Conservation (phyloP, 2,888 invertebrate genomes). For the Stenodema calcarata region DNA sequence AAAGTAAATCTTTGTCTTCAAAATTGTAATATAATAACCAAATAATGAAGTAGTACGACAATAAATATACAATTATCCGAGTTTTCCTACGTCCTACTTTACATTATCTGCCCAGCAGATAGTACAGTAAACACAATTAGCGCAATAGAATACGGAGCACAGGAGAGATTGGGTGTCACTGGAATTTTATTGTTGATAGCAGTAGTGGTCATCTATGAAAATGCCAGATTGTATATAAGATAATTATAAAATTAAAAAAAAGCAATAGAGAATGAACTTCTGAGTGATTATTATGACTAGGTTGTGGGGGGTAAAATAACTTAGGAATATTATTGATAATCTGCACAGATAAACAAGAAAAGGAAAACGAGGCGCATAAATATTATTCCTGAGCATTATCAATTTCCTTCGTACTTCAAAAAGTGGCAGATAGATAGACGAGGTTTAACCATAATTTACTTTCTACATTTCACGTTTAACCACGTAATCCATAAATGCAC, state of each 20-base stretch:
- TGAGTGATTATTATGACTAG: conserved; percentile 19
- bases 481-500: conserved; percentile 5
- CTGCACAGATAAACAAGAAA: conserved; percentile 10
- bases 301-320: conserved; percentile 22
- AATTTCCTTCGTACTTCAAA: neutral
- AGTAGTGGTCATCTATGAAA: neutral
- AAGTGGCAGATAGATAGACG: neutral
- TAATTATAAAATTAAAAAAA: conserved; percentile 5
- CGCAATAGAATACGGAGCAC: neutral
- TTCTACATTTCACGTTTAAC: neutral
- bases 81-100: neutral
- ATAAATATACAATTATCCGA: conserved; percentile 17
- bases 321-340: conserved; percentile 3
- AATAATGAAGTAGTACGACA: neutral
- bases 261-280: neutral
- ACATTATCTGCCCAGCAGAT: conserved; percentile 28
- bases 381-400: conserved; percentile 8
- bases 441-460: neutral
- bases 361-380: conserved; percentile 12
- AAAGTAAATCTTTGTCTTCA: neutral
- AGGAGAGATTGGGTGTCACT: neutral
- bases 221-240: neutral
- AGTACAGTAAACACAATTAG: conserved; percentile 9
- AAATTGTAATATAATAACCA: neutral
- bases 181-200: neutral